Conservation (phyloP, 2,797 vertebrate genomes). For the Balearica regulorum region DNA sequence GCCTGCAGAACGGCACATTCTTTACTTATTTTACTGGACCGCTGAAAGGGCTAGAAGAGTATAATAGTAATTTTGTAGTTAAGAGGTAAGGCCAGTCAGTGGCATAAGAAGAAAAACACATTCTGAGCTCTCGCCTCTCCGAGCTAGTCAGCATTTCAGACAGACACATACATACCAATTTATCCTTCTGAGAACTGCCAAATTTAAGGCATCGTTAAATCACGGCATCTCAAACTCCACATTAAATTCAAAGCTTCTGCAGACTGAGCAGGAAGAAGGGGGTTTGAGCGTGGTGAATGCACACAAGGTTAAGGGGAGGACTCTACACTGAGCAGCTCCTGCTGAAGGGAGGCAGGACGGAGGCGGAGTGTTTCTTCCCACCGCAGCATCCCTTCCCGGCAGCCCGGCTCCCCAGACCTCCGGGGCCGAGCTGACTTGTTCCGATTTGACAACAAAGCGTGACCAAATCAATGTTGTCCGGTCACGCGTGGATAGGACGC, state of each 20-base stretch:
- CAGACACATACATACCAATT: background rate
- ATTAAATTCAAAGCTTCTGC: background rate
- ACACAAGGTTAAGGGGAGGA: background rate
- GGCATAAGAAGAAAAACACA: rapidly evolving
- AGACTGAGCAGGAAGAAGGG: background rate
- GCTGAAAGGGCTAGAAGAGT: rapidly evolving
- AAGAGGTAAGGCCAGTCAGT: background rate
- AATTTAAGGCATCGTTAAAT: background rate
- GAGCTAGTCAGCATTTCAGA: rapidly evolving
- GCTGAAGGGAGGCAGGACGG: background rate
- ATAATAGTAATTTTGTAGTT: rapidly evolving
- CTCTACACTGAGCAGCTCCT: rapidly evolving
- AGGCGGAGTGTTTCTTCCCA: background rate
- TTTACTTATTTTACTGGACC: rapidly evolving
- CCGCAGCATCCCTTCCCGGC: no score
- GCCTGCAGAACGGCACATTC: background rate
- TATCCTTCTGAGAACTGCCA: background rate
- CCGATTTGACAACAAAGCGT: rapidly evolving
- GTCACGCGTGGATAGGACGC: rapidly evolving
- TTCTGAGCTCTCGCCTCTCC: background rate
- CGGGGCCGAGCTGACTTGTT: background rate
- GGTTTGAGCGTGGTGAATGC: rapidly evolving
- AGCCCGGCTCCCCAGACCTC: background rate
- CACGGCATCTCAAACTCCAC: background rate
- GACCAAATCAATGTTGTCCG: rapidly evolving